These are phyloP conservation scores for Habropoda laboriosa DNA, from an alignment of 1,140 invertebrate genomes.

Conservation along the genomic window DNA sequence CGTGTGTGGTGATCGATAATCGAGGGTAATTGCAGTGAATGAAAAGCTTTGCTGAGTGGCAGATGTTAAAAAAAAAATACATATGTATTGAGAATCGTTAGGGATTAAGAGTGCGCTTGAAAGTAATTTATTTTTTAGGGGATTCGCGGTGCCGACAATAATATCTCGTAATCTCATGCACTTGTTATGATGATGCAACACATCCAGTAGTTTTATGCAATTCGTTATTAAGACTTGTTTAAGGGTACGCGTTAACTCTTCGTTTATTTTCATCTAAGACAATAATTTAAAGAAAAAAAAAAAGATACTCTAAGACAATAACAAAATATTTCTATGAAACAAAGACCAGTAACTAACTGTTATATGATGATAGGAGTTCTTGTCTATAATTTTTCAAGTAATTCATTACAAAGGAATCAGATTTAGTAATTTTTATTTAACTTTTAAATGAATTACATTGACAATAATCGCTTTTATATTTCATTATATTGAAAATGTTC, in stretches of 20 bases:
- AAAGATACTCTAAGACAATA: constrained; percentile 2
- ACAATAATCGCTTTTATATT: not conserved
- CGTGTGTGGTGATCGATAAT: constrained; percentile 43
- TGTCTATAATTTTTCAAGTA: not conserved
- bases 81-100: constrained; percentile 26
- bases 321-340: not conserved
- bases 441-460: not conserved
- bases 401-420: not conserved
- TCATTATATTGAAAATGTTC: not conserved
- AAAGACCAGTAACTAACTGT: not conserved
- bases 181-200: constrained; percentile 58
- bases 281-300: constrained; percentile 9
- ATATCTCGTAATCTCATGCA: constrained; percentile 54
- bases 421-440: not conserved
- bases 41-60: not conserved
- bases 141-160: constrained; percentile 56
- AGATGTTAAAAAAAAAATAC: not conserved
- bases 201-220: constrained; percentile 15
- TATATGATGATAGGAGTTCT: not conserved
- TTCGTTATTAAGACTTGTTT: not conserved
- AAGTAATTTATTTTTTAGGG: constrained; percentile 40
- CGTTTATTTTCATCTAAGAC: constrained; percentile 3
- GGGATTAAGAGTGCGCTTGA: constrained; percentile 20
- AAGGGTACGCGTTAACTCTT: constrained; percentile 43
- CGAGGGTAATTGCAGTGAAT: not conserved